Evolutionary conservation across 2,888 invertebrate species (phyloP), one percentile per base, ranked within the genome.

Genomic region (Machimus rusticus): DNA sequence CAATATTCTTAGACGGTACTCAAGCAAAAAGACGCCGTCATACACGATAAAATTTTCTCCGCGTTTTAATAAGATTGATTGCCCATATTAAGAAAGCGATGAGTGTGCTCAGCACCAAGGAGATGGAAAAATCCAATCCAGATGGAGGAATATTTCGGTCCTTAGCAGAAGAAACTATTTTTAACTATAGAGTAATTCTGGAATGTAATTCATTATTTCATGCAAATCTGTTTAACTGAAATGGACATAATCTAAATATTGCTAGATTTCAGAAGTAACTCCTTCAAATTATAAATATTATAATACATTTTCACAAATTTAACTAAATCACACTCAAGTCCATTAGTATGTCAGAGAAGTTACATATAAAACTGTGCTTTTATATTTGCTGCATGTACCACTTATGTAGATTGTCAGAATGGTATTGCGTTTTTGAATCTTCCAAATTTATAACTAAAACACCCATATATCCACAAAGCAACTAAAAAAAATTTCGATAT

Each of bases 1-100:
- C 82, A 82, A 82, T 82, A 82, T 82, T 82, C 82, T 82, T 82
- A 37, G 82, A 57, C 46, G 28, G n/a, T n/a, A 76, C 76, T 31
- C 37, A n/a, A 51, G 34, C 57, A 82, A 66, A 57, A 82, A 55
- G 39, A 57, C 34, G 34, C 34, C 82, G 82, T 82, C 82, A 82
- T 82, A 82, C 82, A 82, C 82, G 82, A 82, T 82, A 82, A 82
- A 82, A 82, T 82, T 66, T 82, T 82, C 57, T 57, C 34, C 66
- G 82, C 82, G 57, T 82, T 82, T 82, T 82, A 82, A 82, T 82
- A 82, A 82, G 82, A 82, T 82, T 82, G 82, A 82, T 82, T 51
- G 82, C 57, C 37, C 66, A 37, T 82, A 82, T 82, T 82, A 82
- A 57, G 82, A n/a, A 82, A 57, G 37, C 57, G 82, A 82, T 82